These are phyloP conservation scores for Paralichthys olivaceus DNA, from an alignment of 2,113 vertebrate genomes.

Conservation along the genomic window DNA sequence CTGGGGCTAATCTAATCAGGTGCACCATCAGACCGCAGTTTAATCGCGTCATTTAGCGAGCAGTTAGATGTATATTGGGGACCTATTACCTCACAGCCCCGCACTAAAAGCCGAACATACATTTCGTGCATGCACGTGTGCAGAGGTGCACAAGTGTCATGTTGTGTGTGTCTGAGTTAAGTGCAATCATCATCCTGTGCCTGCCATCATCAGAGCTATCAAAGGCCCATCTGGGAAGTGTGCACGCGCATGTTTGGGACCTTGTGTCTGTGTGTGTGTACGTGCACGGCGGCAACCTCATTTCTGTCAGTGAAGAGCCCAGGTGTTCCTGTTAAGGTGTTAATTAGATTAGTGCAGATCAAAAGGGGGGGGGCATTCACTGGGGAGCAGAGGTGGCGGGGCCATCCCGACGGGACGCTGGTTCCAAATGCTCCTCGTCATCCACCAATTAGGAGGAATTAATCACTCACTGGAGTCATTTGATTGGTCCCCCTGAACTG, in stretches of 20 bases:
- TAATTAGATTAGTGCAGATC: conserved; percentile 85
- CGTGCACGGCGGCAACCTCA: conserved; percentile 29
- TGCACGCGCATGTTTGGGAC: neutral
- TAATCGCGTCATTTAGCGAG: conserved; percentile 81
- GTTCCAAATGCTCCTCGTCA: conserved; percentile 59
- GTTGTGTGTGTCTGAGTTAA: conserved; percentile 48
- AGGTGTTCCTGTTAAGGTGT: conserved; percentile 84
- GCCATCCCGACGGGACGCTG: conserved; percentile 38
- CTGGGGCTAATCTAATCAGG: conserved; percentile 82
- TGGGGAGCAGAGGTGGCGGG: conserved; percentile 65
- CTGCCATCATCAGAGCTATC: conserved; percentile 75
- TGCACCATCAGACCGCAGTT: conserved; percentile 75
- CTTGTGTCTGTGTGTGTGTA: neutral
- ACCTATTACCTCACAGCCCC: conserved; percentile 53
- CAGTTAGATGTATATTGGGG: conserved; percentile 76
- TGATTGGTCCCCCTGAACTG: conserved; percentile 52
- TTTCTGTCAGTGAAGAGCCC: conserved; percentile 72
- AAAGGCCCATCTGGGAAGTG: conserved; percentile 81
- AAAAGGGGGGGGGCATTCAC: conserved; percentile 71
- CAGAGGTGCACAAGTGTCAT: conserved; percentile 18
- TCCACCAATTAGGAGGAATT: conserved; percentile 72
- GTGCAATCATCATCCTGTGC: conserved; percentile 69
- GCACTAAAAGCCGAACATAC: conserved; percentile 30
- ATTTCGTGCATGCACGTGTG: conserved; percentile 23
- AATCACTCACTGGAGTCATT: conserved; percentile 61